These are phyloP conservation scores for Pelodytes ibericus DNA, from an alignment of 2,797 vertebrate genomes.

Conservation along the genomic window DNA sequence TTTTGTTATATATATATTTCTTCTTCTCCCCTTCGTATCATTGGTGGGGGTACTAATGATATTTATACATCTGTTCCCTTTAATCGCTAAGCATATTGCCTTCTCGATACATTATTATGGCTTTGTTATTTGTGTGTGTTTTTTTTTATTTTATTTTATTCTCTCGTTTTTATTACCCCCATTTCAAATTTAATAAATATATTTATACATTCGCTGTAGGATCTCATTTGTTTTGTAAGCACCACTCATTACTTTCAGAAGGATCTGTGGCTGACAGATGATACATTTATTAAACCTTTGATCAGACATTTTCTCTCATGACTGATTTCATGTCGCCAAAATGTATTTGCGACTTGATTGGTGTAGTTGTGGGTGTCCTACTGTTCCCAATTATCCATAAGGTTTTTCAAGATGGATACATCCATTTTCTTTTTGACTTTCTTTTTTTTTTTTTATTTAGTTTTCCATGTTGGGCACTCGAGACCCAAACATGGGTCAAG, in stretches of 20 bases:
- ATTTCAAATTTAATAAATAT: conserved; percentile 58
- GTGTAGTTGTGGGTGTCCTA: conserved; percentile 60
- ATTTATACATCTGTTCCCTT: conserved; percentile 65
- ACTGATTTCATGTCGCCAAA: conserved; percentile 65
- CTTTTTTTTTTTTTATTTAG: conserved; percentile 13
- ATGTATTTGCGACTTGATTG: conserved; percentile 73
- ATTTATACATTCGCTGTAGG: conserved; percentile 40
- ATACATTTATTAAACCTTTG: conserved; percentile 26
- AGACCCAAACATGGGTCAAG: no score
- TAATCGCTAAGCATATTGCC: conserved; percentile 62
- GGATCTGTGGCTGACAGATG: conserved; percentile 21
- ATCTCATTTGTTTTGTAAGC: conserved; percentile 33
- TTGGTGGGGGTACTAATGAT: conserved; percentile 66
- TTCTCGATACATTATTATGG: conserved; percentile 40
- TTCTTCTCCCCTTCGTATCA: conserved; percentile 60
- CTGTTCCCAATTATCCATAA: conserved; percentile 80
- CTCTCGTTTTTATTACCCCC: conserved; percentile 51
- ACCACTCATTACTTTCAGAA: neutral
- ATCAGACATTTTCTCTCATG: conserved; percentile 34
- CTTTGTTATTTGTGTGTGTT: no score
- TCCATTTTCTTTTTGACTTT: conserved; percentile 64
- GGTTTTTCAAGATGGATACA: conserved; percentile 68
- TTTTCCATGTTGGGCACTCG: no score
- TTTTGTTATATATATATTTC: no score
- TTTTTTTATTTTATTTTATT: no score